phyloP scores from a whole-genome alignment of 2,888 invertebrate genomes.

The Agriotes lineatus region DNA sequence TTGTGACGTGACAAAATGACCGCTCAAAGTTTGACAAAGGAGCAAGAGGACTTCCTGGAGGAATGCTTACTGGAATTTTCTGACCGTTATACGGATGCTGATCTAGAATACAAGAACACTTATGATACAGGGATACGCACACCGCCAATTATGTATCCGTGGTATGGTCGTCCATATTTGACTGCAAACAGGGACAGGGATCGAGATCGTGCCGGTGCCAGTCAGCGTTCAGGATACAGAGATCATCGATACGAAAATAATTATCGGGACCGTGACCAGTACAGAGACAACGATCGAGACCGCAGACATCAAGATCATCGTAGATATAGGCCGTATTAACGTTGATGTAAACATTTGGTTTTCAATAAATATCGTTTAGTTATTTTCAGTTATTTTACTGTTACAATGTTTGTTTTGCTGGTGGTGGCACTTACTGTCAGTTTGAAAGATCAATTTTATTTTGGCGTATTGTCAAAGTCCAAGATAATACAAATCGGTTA shows the following conservation, averaged over 20 bases:
- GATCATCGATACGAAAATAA: slow-evolving; percentile 34
- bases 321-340: slow-evolving; percentile 45
- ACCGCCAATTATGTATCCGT: slow-evolving; percentile 66
- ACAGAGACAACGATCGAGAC: slow-evolving; percentile 28
- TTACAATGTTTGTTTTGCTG: background rate
- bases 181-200: slow-evolving; percentile 66
- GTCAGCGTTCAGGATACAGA: slow-evolving; percentile 22
- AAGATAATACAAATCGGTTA: background rate
- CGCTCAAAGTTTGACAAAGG: slow-evolving; percentile 52
- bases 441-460: slow-evolving; percentile 4
- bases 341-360: background rate
- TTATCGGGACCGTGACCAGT: slow-evolving; percentile 25
- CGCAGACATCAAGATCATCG: slow-evolving; percentile 35
- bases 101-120: slow-evolving; percentile 63
- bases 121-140: slow-evolving; percentile 59
- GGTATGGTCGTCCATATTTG: slow-evolving; percentile 57
- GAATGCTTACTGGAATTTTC: slow-evolving; percentile 64
- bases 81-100: slow-evolving; percentile 63
- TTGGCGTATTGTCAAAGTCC: background rate
- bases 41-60: slow-evolving; percentile 64
- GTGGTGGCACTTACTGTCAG: background rate
- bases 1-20: no score
- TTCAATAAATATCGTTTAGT: background rate
- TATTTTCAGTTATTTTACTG: background rate
- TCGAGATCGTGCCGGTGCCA: slow-evolving; percentile 2